Evolutionary conservation across 2,888 invertebrate species (phyloP).

Genomic region (Amaurobius ferox): DNA sequence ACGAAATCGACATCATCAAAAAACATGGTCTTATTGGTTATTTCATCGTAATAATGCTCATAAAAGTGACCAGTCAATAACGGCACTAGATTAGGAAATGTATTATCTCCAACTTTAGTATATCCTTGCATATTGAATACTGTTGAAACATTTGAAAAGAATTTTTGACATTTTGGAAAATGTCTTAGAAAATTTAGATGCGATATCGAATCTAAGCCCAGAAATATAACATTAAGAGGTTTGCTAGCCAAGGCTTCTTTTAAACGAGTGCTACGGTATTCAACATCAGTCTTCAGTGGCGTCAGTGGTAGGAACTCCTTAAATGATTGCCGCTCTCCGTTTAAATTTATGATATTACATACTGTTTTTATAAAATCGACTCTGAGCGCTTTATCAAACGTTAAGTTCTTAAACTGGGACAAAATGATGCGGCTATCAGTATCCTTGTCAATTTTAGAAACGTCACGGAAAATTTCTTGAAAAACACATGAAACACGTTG

Average conservation of each 20-base stretch:
- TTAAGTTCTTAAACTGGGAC: background rate
- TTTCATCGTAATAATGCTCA: slow-evolving; percentile 57
- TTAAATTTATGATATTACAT: background rate
- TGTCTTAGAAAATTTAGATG: slow-evolving; percentile 86
- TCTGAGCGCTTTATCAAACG: slow-evolving; percentile 31
- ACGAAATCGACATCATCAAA: slow-evolving; percentile 76
- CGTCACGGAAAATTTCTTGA: slow-evolving; percentile 33
- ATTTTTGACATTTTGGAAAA: slow-evolving; percentile 85
- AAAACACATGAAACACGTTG: slow-evolving; percentile 50
- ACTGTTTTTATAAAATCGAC: slow-evolving; percentile 56
- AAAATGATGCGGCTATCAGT: slow-evolving; percentile 39
- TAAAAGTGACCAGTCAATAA: slow-evolving; percentile 76
- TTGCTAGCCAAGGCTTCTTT: background rate
- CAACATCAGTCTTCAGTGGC: slow-evolving; percentile 48
- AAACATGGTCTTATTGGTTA: slow-evolving; percentile 34
- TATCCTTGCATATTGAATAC: slow-evolving; percentile 83
- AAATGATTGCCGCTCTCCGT: background rate
- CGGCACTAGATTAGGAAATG: slow-evolving; percentile 77
- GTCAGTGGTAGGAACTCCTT: slow-evolving; percentile 55
- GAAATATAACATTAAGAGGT: slow-evolving; percentile 84
- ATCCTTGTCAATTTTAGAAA: background rate
- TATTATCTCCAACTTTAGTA: slow-evolving; percentile 80
- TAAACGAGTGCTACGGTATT: slow-evolving; percentile 15
- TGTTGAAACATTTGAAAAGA: slow-evolving; percentile 84
- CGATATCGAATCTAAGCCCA: slow-evolving; percentile 92